Conservation (phyloP, 2,797 vertebrate genomes). For the Vespertilio murinus region DNA sequence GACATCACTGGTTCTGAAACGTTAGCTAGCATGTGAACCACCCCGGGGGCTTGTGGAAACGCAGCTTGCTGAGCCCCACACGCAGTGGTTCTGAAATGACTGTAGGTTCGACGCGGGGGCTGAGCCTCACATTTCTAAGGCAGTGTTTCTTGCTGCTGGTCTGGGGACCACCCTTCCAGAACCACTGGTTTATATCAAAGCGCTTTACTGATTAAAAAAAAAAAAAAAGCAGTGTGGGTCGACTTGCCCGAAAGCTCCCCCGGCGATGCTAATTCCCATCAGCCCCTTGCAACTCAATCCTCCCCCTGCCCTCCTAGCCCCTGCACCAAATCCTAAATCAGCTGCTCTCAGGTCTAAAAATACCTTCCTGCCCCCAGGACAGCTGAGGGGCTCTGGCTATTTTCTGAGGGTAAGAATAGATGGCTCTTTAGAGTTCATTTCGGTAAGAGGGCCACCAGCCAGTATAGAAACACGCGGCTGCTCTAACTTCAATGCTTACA, state of each 20-base stretch:
- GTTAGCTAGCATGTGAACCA: background rate
- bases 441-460: background rate
- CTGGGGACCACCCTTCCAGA: background rate
- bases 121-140: background rate
- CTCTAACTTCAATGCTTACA: background rate
- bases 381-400: constrained; percentile 69
- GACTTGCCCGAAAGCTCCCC: background rate
- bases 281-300: constrained; percentile 41
- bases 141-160: background rate
- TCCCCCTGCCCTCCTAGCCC: background rate
- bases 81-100: background rate
- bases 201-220: background rate
- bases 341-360: constrained; percentile 74
- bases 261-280: background rate
- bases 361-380: constrained; percentile 55
- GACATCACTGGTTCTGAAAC: background rate
- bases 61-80: background rate
- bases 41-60: background rate
- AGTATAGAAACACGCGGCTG: background rate
- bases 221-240: background rate
- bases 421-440: background rate
- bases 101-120: background rate
- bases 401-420: constrained; percentile 61
- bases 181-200: background rate
- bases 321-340: constrained; percentile 57